A percentile compares a stretch with the other conserved stretches of the same genome.
Conservation (phyloP, 2,797 vertebrate genomes). For the Poecilia gillii region DNA sequence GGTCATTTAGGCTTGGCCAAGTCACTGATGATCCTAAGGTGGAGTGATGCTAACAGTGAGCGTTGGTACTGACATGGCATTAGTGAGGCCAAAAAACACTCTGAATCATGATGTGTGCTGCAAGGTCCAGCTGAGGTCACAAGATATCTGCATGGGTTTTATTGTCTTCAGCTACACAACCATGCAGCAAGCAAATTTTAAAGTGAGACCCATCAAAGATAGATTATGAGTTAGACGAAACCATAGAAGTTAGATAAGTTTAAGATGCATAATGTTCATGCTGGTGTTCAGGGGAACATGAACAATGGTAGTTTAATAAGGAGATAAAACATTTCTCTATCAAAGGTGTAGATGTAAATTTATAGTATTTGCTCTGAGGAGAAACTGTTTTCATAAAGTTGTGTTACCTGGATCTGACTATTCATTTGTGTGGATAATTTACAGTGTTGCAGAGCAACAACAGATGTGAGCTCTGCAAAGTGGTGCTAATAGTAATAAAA, state of each 20-base stretch:
- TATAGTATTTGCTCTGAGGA: conserved; percentile 66
- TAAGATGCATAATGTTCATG: conserved; percentile 63
- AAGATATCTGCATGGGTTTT: conserved; percentile 65
- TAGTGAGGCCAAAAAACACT: conserved; percentile 71
- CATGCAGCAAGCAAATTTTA: conserved; percentile 45
- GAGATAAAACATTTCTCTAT: conserved; percentile 50
- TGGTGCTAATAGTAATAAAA: conserved; percentile 78
- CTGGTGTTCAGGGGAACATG: conserved; percentile 45
- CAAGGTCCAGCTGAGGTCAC: conserved; percentile 83
- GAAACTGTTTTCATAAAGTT: conserved; percentile 67
- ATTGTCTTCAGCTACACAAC: conserved; percentile 75
- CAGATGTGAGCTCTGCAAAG: conserved; percentile 71
- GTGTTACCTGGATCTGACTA: conserved; percentile 59
- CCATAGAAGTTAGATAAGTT: conserved; percentile 64
- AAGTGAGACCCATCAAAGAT: conserved; percentile 70
- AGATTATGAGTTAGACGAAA: conserved; percentile 57
- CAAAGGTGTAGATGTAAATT: conserved; percentile 46
- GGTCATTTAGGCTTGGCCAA: conserved; percentile 87
- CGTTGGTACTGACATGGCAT: conserved; percentile 80
- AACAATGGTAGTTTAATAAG: conserved; percentile 54
- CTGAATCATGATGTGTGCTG: conserved; percentile 68
- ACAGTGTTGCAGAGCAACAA: conserved; percentile 62
- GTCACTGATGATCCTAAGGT: conserved; percentile 72
- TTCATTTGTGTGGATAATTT: conserved; percentile 65
- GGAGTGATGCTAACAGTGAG: conserved; percentile 73